Base-by-base conservation (phyloP, 2,113 vertebrate genomes). In the Apteryx mantelli region DNA sequence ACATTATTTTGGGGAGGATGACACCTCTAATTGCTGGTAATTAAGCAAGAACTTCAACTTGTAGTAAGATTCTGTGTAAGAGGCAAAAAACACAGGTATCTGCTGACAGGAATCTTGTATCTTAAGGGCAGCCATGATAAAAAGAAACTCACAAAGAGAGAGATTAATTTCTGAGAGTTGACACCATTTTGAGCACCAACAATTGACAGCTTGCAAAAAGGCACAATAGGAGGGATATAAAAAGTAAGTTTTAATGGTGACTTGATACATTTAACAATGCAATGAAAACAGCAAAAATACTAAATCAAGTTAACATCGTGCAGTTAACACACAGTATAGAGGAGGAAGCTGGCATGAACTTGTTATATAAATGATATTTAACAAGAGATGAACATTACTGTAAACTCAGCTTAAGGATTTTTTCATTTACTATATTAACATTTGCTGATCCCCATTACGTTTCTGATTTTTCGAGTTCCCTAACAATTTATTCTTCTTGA, bases 101-200 rank as follows among this genome's bases (percentile, higher is more conserved):
- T 96, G 93, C 91, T 92, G 84, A 95, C n/a, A 96, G 77, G 90
- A 91, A 93, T 87, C 92, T 92, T 48, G 61, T 69, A 90, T 61
- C 89, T 93, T 95, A 93, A 95, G 88, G 85, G 91, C 94, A 97
- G 92, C 93, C 94, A 77, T 85, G 97, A 97, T 82, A 97, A 97
- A 97, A 97, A 97, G 53, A 97, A 97, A 97, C 97, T 97, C 97
- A 97, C 97, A 97, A 97, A 96, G 94, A 98, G 80, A 97, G 97
- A 96, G 88, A 97, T 89, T 97, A 96, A 98, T 97, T 96, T 98
- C 96, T 97, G 97, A 97, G 93, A 97, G 97, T 64, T 97, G 97
- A 98, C 96, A 98, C 95, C 97, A 98, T 85, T 97, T 96, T 97
- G 96, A 97, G 92, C 96, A 97, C 97, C 94, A 97, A 97, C 94